These are phyloP conservation scores for Triops longicaudatus DNA, from an alignment of 1,140 invertebrate species.

Conservation along the genomic window DNA sequence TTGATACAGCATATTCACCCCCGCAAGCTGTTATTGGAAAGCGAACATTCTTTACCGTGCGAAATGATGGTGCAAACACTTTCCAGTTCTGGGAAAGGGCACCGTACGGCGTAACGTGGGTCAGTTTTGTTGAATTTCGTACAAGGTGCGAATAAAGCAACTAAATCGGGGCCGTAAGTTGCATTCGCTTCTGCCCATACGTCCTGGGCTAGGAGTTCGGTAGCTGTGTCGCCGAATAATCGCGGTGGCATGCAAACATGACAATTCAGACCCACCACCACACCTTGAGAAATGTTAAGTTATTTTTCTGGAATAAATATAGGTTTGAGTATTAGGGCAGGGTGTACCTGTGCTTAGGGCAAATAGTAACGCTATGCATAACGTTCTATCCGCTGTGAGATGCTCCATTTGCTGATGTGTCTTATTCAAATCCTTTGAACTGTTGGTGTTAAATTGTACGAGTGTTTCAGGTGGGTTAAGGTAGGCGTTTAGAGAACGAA, in stretches of 20 bases:
- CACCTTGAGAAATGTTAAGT: background rate
- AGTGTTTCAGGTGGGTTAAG: too few relatives aligned
- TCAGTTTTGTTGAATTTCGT: slow-evolving; percentile 12
- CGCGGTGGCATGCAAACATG: background rate
- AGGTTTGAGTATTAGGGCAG: background rate
- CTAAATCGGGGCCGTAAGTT: background rate
- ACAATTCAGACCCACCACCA: background rate
- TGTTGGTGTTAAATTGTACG: too few relatives aligned
- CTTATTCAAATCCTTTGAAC: background rate
- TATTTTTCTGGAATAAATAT: background rate
- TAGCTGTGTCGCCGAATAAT: background rate
- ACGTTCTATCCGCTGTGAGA: background rate
- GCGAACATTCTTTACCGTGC: background rate
- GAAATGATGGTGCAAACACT: background rate
- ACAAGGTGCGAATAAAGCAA: background rate
- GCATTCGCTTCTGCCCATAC: background rate
- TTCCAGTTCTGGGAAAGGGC: background rate
- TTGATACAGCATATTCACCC: too few relatives aligned
- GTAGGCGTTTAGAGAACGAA: too few relatives aligned
- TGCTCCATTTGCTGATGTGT: background rate
- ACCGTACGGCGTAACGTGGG: background rate
- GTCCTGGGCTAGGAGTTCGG: background rate
- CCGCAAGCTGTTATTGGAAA: too few relatives aligned
- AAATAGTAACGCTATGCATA: background rate
- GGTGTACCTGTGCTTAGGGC: background rate